Conservation (phyloP, 1,140 invertebrate genomes). For the Cardiocondyla obscurior region DNA sequence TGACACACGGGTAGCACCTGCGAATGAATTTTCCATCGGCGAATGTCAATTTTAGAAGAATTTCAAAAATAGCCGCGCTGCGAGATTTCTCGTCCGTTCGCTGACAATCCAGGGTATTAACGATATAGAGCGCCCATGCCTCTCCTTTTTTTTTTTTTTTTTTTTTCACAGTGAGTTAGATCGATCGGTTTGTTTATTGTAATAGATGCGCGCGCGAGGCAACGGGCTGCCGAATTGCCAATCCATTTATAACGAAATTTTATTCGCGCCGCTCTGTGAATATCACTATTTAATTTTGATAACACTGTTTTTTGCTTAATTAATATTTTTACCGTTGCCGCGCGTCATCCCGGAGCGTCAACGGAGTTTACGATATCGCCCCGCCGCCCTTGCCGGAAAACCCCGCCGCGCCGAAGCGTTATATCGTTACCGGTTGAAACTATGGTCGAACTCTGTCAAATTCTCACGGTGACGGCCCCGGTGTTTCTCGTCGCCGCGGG, state of each 20-base stretch:
- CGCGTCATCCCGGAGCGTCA: not conserved
- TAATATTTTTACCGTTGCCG: slow-evolving; percentile 20
- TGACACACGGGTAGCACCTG: slow-evolving; percentile 46
- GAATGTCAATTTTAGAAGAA: slow-evolving; percentile 50
- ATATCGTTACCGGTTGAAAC: slow-evolving; percentile 37
- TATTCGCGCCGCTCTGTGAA: not conserved
- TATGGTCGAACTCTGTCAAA: slow-evolving; percentile 50
- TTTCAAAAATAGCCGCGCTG: slow-evolving; percentile 30
- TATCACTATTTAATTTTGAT: not conserved
- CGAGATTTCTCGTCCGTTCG: slow-evolving; percentile 16
- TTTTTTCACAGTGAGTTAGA: slow-evolving; percentile 15
- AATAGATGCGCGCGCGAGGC: slow-evolving; percentile 8
- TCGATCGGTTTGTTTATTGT: slow-evolving; percentile 36
- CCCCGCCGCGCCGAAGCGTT: not conserved
- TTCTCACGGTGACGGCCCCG: slow-evolving; percentile 42
- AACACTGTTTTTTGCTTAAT: slow-evolving; percentile 26
- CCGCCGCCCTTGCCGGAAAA: not conserved
- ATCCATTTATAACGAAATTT: slow-evolving; percentile 19
- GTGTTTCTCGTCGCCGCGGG: slow-evolving; percentile 10
- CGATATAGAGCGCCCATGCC: slow-evolving; percentile 10
- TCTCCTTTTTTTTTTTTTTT: too few relatives aligned
- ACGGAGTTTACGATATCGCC: not conserved
- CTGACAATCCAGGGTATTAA: slow-evolving; percentile 39
- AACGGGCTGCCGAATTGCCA: slow-evolving; percentile 5
- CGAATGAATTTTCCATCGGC: slow-evolving; percentile 56